Evolutionary conservation across 1,140 invertebrate genomes (phyloP).

Genomic region (Eulimnadia texana): DNA sequence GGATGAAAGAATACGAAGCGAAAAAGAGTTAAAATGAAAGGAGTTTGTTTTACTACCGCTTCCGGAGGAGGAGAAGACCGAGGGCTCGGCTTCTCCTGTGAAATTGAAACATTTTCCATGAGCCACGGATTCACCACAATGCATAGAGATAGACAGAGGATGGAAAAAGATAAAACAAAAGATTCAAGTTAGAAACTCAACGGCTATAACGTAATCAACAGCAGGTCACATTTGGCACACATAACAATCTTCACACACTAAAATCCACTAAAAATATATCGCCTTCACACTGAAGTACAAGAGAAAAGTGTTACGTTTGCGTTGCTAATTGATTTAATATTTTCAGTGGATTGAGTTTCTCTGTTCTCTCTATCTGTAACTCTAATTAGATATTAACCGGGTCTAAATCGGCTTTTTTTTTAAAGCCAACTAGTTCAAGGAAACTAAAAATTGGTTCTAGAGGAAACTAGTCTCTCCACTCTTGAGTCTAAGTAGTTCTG

Average conservation of each 20-base stretch:
- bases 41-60: conserved; percentile 13
- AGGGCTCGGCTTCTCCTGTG: conserved; percentile 15
- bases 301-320: too few species aligned
- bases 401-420: too few species aligned
- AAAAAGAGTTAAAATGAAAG: conserved; percentile 9
- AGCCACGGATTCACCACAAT: conserved; percentile 9
- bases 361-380: too few species aligned
- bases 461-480: background rate
- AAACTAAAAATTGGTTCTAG: background rate
- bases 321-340: too few species aligned
- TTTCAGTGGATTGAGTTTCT: too few species aligned
- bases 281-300: too few species aligned
- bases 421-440: background rate
- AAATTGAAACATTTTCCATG: conserved; percentile 12
- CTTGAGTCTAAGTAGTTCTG: background rate
- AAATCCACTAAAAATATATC: too few species aligned
- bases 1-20: background rate
- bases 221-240: background rate
- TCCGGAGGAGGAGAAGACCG: conserved; percentile 15
- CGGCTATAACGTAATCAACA: too few species aligned
- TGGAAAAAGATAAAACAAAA: conserved; percentile 6
- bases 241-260: too few species aligned
- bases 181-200: background rate
- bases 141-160: conserved; percentile 10
- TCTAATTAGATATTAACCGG: too few species aligned